phyloP scores from a whole-genome alignment of 2,888 invertebrate species.

The Mactromeris polynyma region DNA sequence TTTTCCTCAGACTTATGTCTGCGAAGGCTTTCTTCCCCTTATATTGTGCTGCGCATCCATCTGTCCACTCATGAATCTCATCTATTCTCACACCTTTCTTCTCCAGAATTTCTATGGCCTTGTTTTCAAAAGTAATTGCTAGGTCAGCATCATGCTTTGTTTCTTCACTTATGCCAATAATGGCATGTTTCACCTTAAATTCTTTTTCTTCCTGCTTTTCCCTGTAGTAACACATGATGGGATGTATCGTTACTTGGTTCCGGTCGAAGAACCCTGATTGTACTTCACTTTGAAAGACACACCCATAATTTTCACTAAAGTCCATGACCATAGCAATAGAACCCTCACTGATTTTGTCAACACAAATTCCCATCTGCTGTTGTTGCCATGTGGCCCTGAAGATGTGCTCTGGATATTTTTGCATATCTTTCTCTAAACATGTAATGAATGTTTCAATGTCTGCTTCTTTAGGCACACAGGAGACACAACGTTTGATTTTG shows the following conservation, averaged over 20 bases:
- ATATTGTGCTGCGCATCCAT: constrained; percentile 62
- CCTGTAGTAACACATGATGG: constrained; percentile 57
- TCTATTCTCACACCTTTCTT: constrained; percentile 31
- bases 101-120: constrained; percentile 37
- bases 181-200: constrained; percentile 47
- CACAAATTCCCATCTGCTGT: constrained; percentile 38
- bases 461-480: constrained; percentile 57
- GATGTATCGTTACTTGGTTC: constrained; percentile 59
- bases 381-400: constrained; percentile 57
- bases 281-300: constrained; percentile 60
- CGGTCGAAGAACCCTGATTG: constrained; percentile 60
- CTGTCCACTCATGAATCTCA: constrained; percentile 62
- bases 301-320: constrained; percentile 60
- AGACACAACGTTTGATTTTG: constrained; percentile 48
- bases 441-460: constrained; percentile 28
- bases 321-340: constrained; percentile 55
- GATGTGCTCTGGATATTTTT: constrained; percentile 42
- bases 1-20: constrained; percentile 56
- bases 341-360: constrained; percentile 28
- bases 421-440: constrained; percentile 36
- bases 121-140: constrained; percentile 48
- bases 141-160: constrained; percentile 58
- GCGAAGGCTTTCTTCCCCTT: constrained; percentile 65
- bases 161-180: constrained; percentile 60
- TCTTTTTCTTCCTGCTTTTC: constrained; percentile 31